Evolutionary conservation across 2,113 vertebrate genomes (phyloP), one percentile per base, ranked within the genome.

Genomic region (Heptranchias perlo): DNA sequence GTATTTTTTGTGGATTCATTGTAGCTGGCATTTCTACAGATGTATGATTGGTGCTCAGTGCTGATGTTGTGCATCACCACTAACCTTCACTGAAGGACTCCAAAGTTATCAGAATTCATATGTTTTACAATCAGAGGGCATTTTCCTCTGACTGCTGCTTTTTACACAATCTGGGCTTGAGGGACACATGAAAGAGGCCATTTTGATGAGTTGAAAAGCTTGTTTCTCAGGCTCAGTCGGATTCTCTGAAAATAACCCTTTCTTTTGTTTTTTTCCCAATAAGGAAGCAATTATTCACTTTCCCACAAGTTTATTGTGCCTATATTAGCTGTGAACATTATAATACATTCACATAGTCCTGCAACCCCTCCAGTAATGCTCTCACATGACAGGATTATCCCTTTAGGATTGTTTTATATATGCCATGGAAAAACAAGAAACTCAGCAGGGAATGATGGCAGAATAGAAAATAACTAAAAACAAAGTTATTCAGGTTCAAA

Each of bases 261-360:
- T n/a, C 16, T 31, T 21, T 95, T 47, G n/a, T 47, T 13, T 64
- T 94, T 94, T 95, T 52, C 28, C 25, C 49, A 91, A 35, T 91
- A 58, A 91, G 87, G 87, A 52, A 58, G 52, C 87, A 91, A 91
- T 91, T 52, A 91, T 16, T 91, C 28, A 58, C 31, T 31, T 67
- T 69, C 25, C 49, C 64, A 95, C 65, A 95, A 49, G 31, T 95
- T 67, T 95, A 69, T 65, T 69, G 65, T 95, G 28, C 28, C 94
- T 95, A 25, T 69, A 49, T 69, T 47, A 49, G 13, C 23, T 49
- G 64, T 69, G 65, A 4, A 47, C 47, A 52, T 69, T 49, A 49
- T 18, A 49, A 28, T 49, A 47, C 94, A 69, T 52, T 49, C 44
- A 31, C 94, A 67, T 52, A 49, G 28, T 52, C 65, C 44, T 65